Conservation (phyloP, 2,888 invertebrate genomes). For the Drosophila colorata region DNA sequence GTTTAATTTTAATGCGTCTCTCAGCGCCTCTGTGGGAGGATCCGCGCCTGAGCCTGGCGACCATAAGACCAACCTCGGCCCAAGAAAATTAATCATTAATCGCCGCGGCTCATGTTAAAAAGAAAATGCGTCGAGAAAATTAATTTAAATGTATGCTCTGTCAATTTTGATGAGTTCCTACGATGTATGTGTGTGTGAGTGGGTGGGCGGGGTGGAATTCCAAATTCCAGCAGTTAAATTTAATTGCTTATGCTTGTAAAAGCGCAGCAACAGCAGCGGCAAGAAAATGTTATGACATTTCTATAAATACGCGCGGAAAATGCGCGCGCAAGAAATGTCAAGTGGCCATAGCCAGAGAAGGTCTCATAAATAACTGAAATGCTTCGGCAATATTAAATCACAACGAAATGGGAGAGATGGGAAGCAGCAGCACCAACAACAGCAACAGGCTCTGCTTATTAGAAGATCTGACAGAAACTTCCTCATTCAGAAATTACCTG, state of each 20-base stretch:
- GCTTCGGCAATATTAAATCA: conserved; percentile 56
- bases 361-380: conserved; percentile 58
- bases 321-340: conserved; percentile 39
- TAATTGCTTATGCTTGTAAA: conserved; percentile 67
- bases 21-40: conserved; percentile 27
- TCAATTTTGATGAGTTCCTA: conserved; percentile 64
- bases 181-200: neutral
- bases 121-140: conserved; percentile 60
- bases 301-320: conserved; percentile 57
- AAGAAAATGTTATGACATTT: conserved; percentile 71
- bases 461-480: conserved; percentile 48
- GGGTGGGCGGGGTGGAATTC: conserved; percentile 10
- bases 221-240: conserved; percentile 71
- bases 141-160: conserved; percentile 71
- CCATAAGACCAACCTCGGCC: neutral
- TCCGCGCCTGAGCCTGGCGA: neutral
- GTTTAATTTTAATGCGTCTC: conserved; percentile 72
- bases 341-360: conserved; percentile 30
- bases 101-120: conserved; percentile 40
- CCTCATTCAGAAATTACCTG: conserved; percentile 65
- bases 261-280: conserved; percentile 28
- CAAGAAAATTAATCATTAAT: conserved; percentile 71
- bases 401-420: conserved; percentile 21
- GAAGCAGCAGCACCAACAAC: neutral
- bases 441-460: conserved; percentile 38